A percentile compares a stretch with the other conserved stretches of the same genome.
phyloP scores from a whole-genome alignment of 1,140 invertebrate genomes.

The Apis laboriosa region DNA sequence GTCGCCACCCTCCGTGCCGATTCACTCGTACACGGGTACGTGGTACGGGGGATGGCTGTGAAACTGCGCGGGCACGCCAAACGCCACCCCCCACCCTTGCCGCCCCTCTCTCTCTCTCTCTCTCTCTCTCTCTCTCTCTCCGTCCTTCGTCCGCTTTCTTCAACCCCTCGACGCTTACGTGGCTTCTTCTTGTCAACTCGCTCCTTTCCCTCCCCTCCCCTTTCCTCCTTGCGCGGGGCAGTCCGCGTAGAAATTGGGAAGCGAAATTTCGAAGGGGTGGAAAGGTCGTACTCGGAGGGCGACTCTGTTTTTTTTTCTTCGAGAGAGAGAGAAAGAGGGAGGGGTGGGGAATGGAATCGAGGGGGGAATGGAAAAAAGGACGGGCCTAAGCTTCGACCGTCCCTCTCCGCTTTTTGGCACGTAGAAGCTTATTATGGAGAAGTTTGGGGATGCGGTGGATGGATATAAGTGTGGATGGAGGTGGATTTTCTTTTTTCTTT shows the following conservation, averaged over 20 bases:
- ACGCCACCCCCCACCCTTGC: slow-evolving; percentile 10
- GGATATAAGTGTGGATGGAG: too few species aligned
- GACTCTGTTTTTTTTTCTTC: not conserved
- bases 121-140: too few species aligned
- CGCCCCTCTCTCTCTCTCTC: not conserved
- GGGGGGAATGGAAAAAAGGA: too few species aligned
- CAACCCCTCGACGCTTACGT: too few species aligned
- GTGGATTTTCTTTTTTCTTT: too few species aligned
- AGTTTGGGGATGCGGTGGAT: too few species aligned
- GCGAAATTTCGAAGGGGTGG: not conserved
- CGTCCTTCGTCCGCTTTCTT: too few species aligned
- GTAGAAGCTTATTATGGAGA: too few species aligned
- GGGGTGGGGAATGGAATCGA: too few species aligned
- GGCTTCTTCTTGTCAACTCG: slow-evolving; percentile 1
- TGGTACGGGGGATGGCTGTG: slow-evolving; percentile 21
- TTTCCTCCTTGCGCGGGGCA: too few species aligned
- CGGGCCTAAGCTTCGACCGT: too few species aligned
- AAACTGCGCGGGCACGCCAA: slow-evolving; percentile 41
- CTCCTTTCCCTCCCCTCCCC: not conserved
- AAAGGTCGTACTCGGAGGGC: not conserved
- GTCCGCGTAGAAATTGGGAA: slow-evolving; percentile 19
- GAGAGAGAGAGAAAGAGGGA: accelerated
- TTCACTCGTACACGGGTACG: not conserved
- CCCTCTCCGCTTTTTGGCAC: too few species aligned
- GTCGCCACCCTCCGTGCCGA: slow-evolving; percentile 26